Conservation (phyloP, 2,113 vertebrate species). For the Acanthisitta chloris region DNA sequence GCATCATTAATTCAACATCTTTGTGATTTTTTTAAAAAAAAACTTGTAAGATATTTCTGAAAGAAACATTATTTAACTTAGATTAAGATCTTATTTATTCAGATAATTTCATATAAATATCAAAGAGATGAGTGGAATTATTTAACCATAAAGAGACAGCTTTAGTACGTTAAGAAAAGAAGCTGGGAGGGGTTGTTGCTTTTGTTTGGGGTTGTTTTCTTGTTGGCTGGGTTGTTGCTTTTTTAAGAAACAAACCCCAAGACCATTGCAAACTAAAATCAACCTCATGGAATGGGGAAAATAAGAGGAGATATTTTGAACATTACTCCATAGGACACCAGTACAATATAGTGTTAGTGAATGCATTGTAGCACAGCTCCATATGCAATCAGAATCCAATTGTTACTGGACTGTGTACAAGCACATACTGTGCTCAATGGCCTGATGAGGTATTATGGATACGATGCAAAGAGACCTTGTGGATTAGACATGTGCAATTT, state of each 20-base stretch:
- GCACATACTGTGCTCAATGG: conserved; percentile 94
- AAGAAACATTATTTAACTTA: conserved; percentile 74
- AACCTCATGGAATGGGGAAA: conserved; percentile 75
- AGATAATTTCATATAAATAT: conserved; percentile 74
- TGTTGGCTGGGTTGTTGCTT: background rate
- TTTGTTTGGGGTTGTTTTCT: background rate
- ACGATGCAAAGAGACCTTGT: conserved; percentile 76
- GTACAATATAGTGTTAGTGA: conserved; percentile 74
- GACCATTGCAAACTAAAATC: conserved; percentile 66
- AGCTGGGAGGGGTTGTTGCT: background rate
- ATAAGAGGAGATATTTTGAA: conserved; percentile 79
- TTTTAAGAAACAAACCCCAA: background rate
- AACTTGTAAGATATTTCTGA: conserved; percentile 51
- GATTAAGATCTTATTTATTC: conserved; percentile 70
- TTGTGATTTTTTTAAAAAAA: conserved; percentile 55
- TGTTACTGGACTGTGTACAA: conserved; percentile 83
- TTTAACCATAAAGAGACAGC: conserved; percentile 63
- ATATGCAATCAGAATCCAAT: conserved; percentile 83
- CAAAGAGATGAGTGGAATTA: conserved; percentile 66
- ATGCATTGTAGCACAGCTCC: conserved; percentile 75
- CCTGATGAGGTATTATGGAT: conserved; percentile 84
- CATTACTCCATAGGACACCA: conserved; percentile 78
- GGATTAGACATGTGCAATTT: conserved; percentile 76
- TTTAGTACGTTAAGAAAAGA: conserved; percentile 60
- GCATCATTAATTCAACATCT: conserved; percentile 78